phyloP scores from a whole-genome alignment of 2,113 vertebrate genomes.

The Hemichromis elongatus region DNA sequence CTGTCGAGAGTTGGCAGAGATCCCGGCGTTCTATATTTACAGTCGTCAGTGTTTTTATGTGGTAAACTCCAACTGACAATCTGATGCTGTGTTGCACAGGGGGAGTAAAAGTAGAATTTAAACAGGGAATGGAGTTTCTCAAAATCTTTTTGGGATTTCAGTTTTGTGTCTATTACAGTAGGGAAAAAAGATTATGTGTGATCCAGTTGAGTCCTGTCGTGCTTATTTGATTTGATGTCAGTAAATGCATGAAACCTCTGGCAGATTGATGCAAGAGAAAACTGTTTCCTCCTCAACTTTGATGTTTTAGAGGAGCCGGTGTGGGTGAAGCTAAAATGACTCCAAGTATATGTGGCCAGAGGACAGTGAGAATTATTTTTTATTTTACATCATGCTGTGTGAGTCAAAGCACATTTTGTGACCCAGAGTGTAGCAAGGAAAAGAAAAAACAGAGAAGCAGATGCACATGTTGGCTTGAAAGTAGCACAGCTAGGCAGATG shows the following conservation, averaged over 20 bases:
- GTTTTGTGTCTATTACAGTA: background rate
- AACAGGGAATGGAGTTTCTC: background rate
- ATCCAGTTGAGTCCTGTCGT: background rate
- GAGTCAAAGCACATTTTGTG: slow-evolving; percentile 4
- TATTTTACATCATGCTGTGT: background rate
- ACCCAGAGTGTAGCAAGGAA: background rate
- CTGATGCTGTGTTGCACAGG: background rate
- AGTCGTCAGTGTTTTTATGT: slow-evolving; percentile 20
- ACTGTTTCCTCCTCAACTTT: background rate
- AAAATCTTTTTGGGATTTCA: background rate
- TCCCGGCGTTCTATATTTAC: slow-evolving; percentile 7
- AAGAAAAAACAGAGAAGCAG: background rate
- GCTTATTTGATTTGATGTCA: background rate
- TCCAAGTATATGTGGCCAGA: background rate
- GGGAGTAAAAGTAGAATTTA: background rate
- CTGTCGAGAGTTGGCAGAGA: slow-evolving; percentile 2
- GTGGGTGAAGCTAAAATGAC: background rate
- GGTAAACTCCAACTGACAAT: slow-evolving; percentile 21
- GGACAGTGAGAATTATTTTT: slow-evolving; percentile 17
- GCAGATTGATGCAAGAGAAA: background rate
- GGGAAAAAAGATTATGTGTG: background rate
- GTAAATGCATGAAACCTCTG: background rate
- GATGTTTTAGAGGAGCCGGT: background rate
- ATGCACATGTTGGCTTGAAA: background rate
- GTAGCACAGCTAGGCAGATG: slow-evolving; percentile 2